These are phyloP conservation scores for Busseola fusca DNA, from an alignment of 2,888 invertebrate species.

Conservation along the genomic window DNA sequence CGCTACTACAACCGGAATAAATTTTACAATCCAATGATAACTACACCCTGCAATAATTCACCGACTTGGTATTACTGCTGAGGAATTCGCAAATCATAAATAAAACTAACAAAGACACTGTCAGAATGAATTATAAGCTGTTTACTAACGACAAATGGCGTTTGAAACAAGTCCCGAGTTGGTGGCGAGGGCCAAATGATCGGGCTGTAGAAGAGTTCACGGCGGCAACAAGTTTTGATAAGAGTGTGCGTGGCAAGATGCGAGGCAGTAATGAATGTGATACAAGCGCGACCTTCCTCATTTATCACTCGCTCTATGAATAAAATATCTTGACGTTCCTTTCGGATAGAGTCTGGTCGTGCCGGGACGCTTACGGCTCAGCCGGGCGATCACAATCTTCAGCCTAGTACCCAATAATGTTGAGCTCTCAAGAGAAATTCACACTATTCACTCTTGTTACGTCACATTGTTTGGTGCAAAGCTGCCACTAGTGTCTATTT, in stretches of 20 bases:
- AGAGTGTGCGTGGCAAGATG: slow-evolving; percentile 82
- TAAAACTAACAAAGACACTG: slow-evolving; percentile 77
- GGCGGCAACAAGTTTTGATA: slow-evolving; percentile 87
- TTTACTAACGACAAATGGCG: slow-evolving; percentile 80
- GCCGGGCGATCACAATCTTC: slow-evolving; percentile 79
- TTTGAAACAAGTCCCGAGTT: slow-evolving; percentile 80
- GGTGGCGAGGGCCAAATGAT: slow-evolving; percentile 75
- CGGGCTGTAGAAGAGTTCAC: slow-evolving; percentile 75
- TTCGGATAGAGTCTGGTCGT: slow-evolving; percentile 82
- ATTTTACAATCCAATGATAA: slow-evolving; percentile 65
- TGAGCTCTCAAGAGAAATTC: slow-evolving; percentile 79
- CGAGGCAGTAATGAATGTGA: slow-evolving; percentile 87
- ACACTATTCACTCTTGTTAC: slow-evolving; percentile 69
- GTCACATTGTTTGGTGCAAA: slow-evolving; percentile 73
- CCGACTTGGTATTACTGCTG: slow-evolving; percentile 63
- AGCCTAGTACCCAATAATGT: slow-evolving; percentile 76
- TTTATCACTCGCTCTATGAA: slow-evolving; percentile 87
- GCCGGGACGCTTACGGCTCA: slow-evolving; percentile 80
- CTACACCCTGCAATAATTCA: slow-evolving; percentile 70
- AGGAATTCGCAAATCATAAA: slow-evolving; percentile 73
- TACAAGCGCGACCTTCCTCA: slow-evolving; percentile 82
- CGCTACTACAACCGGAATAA: slow-evolving; percentile 37
- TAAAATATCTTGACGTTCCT: slow-evolving; percentile 85
- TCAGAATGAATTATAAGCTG: slow-evolving; percentile 80
- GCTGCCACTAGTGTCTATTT: slow-evolving; percentile 68